Base-by-base conservation (phyloP, 30 jellyfish, hydroid and myxozoan genomes). In the Cassiopea andromeda region DNA sequence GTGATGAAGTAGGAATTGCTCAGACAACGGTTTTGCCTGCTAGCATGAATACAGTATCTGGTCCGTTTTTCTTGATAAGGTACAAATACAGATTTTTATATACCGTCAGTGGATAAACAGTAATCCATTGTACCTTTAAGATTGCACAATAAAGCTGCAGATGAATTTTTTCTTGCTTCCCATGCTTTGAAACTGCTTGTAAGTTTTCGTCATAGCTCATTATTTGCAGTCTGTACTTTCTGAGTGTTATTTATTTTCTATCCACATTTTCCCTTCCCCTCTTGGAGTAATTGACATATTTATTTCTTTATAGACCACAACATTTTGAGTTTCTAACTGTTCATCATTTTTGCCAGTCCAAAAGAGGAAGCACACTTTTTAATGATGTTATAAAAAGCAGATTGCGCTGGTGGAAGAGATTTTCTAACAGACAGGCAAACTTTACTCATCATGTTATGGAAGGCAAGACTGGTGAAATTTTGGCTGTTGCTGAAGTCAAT, bases 371-470 rank as follows among this genome's bases (percentile, higher is more conserved):
- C 45, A 18, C 78, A 27, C 60, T 71, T 7, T 88, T 88, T 27
- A 80, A 88, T 59, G 83, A 81, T 16, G 46, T 88, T 10, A 73
- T 67, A 10, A 89, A 89, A 54, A 85, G 81, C 48, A 72, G 96
- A 72, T 49, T 89, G 73, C 47, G 90, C 47, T 89, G 96, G 96
- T 89, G 96, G 96, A 89, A 89, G 81, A 70, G 84, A n/a, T 80
- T 89, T 47, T 77, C 87, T 60, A 89, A 81, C 69, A 78, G 72
- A 44, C 96, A 81, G 16, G 83, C 92, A 54, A 81, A 81, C 48
- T 69, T 89, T 75, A 47, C 18, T 1, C 93, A 86, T 3, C 93
- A 75, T 12, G 93, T 86, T 67, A 76, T 7, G 47, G 93, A 86
- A 38, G 71, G 78, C 43, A 70, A 76, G 10, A 48, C 2, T 49